A percentile compares a stretch with the other conserved stretches of the same genome.
phyloP scores from a whole-genome alignment of 64 coral and sea anemone genomes.

The Pocillopora damicornis region DNA sequence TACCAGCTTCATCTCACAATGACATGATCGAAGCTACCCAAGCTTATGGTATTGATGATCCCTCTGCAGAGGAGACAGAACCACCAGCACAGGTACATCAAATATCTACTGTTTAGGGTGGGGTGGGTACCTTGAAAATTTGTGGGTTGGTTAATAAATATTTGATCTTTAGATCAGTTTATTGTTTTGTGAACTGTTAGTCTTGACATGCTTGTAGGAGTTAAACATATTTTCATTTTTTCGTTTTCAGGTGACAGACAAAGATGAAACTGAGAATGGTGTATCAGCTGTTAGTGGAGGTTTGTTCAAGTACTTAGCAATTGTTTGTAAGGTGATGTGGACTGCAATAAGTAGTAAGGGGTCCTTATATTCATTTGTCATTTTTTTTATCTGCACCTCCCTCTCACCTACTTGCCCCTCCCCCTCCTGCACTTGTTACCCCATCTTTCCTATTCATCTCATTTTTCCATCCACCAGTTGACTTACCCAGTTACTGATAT shows the following conservation, averaged over 20 bases:
- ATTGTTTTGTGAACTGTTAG: not conserved
- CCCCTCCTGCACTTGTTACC: not conserved
- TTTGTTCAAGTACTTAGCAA: not conserved
- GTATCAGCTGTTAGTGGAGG: not conserved
- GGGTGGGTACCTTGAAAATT: not conserved
- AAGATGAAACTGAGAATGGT: not conserved
- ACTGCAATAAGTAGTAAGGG: no score
- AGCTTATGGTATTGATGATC: conserved; percentile 40
- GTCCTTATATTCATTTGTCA: no score
- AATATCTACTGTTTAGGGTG: not conserved
- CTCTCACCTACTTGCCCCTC: no score
- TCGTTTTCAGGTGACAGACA: not conserved
- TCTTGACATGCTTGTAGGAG: not conserved
- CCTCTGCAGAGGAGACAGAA: not conserved
- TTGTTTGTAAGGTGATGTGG: no score
- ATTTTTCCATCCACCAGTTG: not conserved
- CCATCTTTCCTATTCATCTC: not conserved
- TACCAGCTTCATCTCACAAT: not conserved
- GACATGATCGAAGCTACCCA: conserved; percentile 23
- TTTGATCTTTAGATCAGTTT: not conserved
- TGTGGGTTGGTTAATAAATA: not conserved
- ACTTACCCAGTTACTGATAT: not conserved
- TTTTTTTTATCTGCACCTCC: no score
- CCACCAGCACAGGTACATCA: not conserved
- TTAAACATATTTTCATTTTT: not conserved